Conservation (phyloP, 2,797 vertebrate species). For the Rhincodon typus region DNA sequence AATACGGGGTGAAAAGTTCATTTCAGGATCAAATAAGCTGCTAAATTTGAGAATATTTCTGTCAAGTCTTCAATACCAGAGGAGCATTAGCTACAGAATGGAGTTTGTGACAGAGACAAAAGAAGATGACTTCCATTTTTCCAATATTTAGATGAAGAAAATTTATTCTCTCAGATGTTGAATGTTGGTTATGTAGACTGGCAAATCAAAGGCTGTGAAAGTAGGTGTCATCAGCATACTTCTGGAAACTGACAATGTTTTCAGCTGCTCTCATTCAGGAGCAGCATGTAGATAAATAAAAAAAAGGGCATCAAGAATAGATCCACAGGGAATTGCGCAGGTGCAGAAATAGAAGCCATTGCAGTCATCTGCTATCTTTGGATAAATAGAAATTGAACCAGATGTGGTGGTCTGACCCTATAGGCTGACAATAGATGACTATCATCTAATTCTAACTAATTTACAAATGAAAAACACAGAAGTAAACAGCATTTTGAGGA, state of each 20-base stretch:
- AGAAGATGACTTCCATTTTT: not conserved
- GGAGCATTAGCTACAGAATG: not conserved
- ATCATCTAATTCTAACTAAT: not conserved
- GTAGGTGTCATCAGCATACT: too few relatives aligned
- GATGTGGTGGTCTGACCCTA: not conserved
- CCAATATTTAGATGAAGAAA: not conserved
- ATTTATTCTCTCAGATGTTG: not conserved
- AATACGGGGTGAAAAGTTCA: not conserved
- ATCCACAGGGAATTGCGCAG: too few relatives aligned
- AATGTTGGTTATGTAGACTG: not conserved
- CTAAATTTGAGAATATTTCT: not conserved
- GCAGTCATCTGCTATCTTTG: not conserved
- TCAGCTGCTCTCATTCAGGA: not conserved
- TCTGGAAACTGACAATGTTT: not conserved
- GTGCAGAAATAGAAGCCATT: not conserved
- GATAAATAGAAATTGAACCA: not conserved
- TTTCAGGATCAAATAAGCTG: not conserved
- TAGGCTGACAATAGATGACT: too few relatives aligned
- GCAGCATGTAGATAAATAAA: not conserved
- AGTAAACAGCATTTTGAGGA: not conserved
- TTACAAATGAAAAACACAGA: not conserved
- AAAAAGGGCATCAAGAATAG: not conserved
- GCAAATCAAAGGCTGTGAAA: not conserved
- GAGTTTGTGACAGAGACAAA: not conserved
- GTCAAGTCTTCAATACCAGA: not conserved